Conservation (phyloP, 2,797 vertebrate species). For the Calcarius lapponicus region DNA sequence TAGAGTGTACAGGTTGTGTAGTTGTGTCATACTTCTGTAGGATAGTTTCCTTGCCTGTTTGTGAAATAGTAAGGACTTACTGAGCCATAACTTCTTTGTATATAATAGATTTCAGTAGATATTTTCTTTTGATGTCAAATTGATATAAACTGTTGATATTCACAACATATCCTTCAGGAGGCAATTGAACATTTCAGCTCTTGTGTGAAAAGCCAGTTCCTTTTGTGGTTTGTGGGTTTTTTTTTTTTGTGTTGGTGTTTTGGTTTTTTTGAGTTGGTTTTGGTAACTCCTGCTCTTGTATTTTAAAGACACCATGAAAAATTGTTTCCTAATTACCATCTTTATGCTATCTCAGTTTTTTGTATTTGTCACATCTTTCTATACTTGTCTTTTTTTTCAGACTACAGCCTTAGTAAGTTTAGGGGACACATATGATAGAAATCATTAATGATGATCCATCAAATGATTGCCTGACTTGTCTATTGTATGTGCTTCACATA, state of each 20-base stretch:
- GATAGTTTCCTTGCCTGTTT: background rate
- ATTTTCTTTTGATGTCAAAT: background rate
- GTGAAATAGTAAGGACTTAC: background rate
- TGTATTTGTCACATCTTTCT: background rate
- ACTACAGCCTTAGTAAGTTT: background rate
- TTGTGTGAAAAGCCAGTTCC: background rate
- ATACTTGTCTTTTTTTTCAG: background rate
- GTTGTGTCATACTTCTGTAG: background rate
- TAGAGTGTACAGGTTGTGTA: background rate
- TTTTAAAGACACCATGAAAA: background rate
- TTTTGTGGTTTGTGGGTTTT: background rate
- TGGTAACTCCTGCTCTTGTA: background rate
- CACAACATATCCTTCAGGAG: background rate
- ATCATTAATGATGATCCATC: background rate
- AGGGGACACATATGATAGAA: background rate
- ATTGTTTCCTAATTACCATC: background rate
- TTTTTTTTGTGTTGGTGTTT: no score
- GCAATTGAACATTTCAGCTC: background rate
- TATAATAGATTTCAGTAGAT: background rate
- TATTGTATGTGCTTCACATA: background rate
- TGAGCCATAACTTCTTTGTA: background rate
- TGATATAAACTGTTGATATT: background rate
- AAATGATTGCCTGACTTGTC: background rate
- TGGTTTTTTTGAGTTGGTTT: background rate
- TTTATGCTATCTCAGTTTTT: background rate